phyloP scores from a whole-genome alignment of 2,888 invertebrate species.

The Hyposoter dolosus region DNA sequence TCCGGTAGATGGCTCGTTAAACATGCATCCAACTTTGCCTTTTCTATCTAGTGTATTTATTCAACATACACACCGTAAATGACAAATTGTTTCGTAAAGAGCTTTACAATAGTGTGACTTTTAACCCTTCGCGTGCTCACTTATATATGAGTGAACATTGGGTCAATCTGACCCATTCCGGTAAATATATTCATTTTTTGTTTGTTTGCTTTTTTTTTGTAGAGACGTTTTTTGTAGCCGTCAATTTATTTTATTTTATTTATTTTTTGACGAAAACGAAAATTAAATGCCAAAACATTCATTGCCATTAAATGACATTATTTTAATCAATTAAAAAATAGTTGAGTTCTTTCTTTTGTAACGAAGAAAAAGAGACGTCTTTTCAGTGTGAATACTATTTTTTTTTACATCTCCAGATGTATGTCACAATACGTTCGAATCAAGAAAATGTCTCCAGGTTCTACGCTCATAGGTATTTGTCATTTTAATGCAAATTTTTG shows the following conservation, averaged over 20 bases:
- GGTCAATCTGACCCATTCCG: no score
- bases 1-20: constrained; percentile 62
- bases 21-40: constrained; percentile 14
- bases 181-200: no score
- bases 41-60: constrained; percentile 30
- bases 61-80: neutral
- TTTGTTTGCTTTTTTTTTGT: no score
- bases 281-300: no score
- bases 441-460: neutral
- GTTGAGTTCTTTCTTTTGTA: neutral
- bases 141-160: no score
- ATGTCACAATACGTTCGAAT: neutral
- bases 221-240: no score
- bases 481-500: neutral
- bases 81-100: constrained; percentile 4
- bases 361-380: neutral
- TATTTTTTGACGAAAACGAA: no score
- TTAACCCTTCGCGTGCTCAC: neutral
- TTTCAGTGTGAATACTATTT: neutral
- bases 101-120: neutral
- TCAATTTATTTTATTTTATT: no score
- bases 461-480: neutral
- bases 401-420: neutral
- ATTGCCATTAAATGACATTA: neutral
- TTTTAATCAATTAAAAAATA: neutral